phyloP scores from a whole-genome alignment of 2,888 invertebrate species.

The Lucinisca nassula region DNA sequence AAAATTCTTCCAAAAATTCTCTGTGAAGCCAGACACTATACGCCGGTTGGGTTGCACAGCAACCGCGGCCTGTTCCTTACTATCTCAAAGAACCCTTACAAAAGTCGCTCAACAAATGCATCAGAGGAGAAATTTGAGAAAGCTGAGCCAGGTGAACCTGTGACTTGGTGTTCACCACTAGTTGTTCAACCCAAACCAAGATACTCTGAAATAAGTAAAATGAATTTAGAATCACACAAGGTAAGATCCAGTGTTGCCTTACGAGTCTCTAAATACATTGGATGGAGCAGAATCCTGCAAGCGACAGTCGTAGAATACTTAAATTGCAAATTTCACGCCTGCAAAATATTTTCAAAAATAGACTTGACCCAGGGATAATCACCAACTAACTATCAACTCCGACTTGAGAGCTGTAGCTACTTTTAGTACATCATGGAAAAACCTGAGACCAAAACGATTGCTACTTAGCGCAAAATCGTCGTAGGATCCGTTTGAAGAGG shows the following conservation, averaged over 20 bases:
- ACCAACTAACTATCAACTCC: no score
- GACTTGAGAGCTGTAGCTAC: no score
- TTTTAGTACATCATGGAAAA: no score
- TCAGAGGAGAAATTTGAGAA: background rate
- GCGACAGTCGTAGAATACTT: background rate
- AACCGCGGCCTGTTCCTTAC: no score
- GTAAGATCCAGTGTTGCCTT: no score
- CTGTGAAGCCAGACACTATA: constrained; percentile 22
- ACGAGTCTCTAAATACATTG: background rate
- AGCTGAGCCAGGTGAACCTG: constrained; percentile 19
- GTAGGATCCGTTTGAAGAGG: no score
- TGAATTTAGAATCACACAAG: no score
- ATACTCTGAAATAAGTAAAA: background rate
- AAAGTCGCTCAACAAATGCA: no score
- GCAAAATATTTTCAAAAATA: background rate
- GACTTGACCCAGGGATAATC: no score
- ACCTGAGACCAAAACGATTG: no score
- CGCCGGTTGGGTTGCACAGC: constrained; percentile 19
- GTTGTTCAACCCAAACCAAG: constrained; percentile 33
- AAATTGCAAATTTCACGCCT: constrained; percentile 17
- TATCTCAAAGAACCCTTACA: constrained; percentile 19
- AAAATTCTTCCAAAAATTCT: constrained; percentile 9
- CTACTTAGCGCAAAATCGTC: no score
- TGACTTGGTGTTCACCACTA: constrained; percentile 30
- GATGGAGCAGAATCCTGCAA: background rate